A percentile compares a stretch with the other conserved stretches of the same genome.
These are phyloP conservation scores for Ennomos fuscantarius DNA, from an alignment of 2,888 invertebrate species.

Conservation along the genomic window DNA sequence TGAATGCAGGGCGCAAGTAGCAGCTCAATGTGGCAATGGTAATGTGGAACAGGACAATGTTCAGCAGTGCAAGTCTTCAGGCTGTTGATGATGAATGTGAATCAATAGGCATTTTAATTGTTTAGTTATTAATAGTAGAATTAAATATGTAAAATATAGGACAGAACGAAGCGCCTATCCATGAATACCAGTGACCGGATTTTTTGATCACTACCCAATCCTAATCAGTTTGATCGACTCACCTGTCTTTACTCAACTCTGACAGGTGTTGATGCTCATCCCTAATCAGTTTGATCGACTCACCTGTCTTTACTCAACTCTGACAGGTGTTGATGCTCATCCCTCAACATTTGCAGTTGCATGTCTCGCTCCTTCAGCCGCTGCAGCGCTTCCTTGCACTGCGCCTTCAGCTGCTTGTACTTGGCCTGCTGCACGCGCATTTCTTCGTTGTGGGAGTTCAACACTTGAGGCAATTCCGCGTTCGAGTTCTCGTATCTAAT, in stretches of 20 bases:
- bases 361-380: slow-evolving; percentile 89
- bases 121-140: no score
- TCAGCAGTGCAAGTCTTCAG: no score
- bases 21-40: no score
- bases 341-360: slow-evolving; percentile 86
- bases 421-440: slow-evolving; percentile 88
- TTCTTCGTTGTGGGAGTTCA: slow-evolving; percentile 92
- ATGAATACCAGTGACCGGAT: no score
- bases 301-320: slow-evolving; percentile 90
- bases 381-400: slow-evolving; percentile 86
- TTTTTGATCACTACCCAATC: no score
- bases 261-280: slow-evolving; percentile 89
- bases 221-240: slow-evolving; percentile 23
- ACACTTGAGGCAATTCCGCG: slow-evolving; percentile 90
- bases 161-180: no score
- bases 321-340: slow-evolving; percentile 89
- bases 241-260: slow-evolving; percentile 90
- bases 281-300: slow-evolving; percentile 40
- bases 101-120: no score
- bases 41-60: no score
- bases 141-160: no score
- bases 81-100: no score
- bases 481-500: slow-evolving; percentile 89
- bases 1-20: no score
- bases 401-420: slow-evolving; percentile 87